Evolutionary conservation across 2,113 vertebrate genomes (phyloP).

Genomic region (Aspiorhynchus laticeps): DNA sequence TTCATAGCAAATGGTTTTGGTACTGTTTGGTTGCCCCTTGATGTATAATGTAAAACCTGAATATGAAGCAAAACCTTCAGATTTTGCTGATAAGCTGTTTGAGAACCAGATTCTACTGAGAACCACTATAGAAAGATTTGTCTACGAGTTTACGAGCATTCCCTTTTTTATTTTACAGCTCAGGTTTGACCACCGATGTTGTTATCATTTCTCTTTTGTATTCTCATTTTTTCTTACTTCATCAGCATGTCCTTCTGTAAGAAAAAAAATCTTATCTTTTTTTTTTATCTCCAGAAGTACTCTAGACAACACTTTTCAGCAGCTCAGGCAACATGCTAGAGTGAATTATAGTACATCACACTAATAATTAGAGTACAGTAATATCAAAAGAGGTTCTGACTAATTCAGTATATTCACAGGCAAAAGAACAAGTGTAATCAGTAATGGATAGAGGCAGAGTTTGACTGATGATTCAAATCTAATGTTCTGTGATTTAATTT

Average conservation of each 20-base stretch:
- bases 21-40: background rate
- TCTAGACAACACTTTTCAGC: background rate
- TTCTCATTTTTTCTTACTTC: conserved; percentile 65
- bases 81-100: background rate
- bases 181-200: background rate
- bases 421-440: background rate
- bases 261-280: background rate
- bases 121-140: background rate
- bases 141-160: too few species aligned
- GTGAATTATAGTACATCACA: conserved; percentile 15
- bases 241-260: conserved; percentile 27
- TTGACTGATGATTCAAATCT: conserved; percentile 7
- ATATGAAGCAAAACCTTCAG: background rate
- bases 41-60: background rate
- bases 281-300: background rate
- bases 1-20: background rate
- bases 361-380: background rate
- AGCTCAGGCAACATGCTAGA: conserved; percentile 62
- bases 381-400: background rate
- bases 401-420: conserved; percentile 3
- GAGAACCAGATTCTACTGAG: background rate
- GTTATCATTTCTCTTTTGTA: background rate
- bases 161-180: too few species aligned
- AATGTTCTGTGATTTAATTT: background rate
- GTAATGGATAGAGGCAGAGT: background rate